Evolutionary conservation across 2,888 invertebrate genomes (phyloP).

Genomic region (Atethmia centrago): DNA sequence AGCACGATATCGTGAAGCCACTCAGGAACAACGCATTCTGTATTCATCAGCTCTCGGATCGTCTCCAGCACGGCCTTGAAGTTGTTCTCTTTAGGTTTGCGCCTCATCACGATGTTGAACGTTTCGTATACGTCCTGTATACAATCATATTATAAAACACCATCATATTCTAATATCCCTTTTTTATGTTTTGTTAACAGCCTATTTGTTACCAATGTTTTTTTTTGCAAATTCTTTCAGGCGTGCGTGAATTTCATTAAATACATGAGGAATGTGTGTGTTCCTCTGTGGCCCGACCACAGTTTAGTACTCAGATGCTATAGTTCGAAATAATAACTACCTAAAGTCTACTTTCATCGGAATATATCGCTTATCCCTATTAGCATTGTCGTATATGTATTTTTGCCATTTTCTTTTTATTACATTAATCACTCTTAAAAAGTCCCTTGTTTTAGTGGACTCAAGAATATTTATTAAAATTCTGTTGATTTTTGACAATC

Average conservation of each 20-base stretch:
- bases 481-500: no score
- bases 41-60: conserved; percentile 99
- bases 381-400: no score
- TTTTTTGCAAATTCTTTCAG: conserved; percentile 10
- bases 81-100: conserved; percentile 99
- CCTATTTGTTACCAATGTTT: background rate
- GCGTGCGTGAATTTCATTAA: conserved; percentile 29
- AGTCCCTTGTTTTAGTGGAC: no score
- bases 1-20: conserved; percentile 99
- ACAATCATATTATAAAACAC: background rate
- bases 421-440: no score
- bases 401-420: no score
- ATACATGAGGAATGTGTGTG: conserved; percentile 1
- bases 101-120: conserved; percentile 98
- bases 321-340: no score
- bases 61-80: conserved; percentile 99
- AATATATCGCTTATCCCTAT: no score
- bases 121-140: conserved; percentile 95
- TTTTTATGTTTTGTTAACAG: background rate
- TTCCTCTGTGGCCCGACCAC: no score
- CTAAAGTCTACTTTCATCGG: no score
- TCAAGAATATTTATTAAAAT: no score
- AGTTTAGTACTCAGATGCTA: no score
- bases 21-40: conserved; percentile 98
- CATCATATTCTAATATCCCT: background rate